Conservation (phyloP, 2,797 vertebrate genomes). For the Syndactyla subalaris region DNA sequence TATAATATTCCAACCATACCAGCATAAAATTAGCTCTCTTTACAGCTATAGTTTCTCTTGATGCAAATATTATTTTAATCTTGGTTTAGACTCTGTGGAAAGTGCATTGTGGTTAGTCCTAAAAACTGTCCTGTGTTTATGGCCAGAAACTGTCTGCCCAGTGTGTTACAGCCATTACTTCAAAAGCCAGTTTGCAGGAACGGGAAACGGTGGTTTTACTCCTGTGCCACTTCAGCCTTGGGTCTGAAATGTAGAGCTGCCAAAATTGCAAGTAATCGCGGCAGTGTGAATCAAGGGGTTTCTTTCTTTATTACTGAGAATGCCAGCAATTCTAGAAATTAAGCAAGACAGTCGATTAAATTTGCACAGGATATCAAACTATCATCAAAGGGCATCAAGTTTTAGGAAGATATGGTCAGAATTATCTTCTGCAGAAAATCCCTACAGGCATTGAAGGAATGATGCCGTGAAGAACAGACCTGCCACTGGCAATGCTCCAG, state of each 20-base stretch:
- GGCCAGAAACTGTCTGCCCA: neutral
- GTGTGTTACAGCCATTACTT: neutral
- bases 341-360: neutral
- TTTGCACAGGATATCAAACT: neutral
- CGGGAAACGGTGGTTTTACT: neutral
- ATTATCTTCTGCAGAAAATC: constrained; percentile 54
- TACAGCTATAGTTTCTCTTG: neutral
- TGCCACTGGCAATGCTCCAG: constrained; percentile 55
- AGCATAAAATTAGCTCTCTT: constrained; percentile 25
- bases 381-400: constrained; percentile 22
- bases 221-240: neutral
- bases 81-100: neutral
- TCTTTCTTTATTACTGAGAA: neutral
- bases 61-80: constrained; percentile 53
- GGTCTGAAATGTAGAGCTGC: neutral
- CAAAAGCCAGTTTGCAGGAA: neutral
- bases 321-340: neutral
- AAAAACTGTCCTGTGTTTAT: constrained; percentile 49
- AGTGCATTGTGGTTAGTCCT: constrained; percentile 14
- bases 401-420: constrained; percentile 24
- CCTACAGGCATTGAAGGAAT: constrained; percentile 19
- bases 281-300: neutral
- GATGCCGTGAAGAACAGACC: constrained; percentile 43
- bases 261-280: neutral
- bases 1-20: neutral